These are phyloP conservation scores for Neogobius melanostomus DNA, from an alignment of 2,113 vertebrate genomes.

Conservation along the genomic window DNA sequence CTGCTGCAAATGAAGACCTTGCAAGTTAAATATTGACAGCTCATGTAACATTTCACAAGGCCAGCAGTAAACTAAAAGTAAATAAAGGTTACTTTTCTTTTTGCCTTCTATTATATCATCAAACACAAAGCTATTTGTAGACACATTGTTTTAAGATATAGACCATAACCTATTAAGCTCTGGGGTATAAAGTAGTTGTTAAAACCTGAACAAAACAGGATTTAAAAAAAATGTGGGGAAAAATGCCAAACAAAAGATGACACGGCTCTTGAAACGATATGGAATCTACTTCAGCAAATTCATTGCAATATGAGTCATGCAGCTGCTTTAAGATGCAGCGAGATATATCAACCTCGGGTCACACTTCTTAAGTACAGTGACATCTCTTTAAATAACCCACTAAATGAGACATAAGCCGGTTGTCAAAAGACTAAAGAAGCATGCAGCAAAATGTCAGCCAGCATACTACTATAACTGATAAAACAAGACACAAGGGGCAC, in stretches of 20 bases:
- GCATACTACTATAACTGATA: not conserved
- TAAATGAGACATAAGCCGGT: not conserved
- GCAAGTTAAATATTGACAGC: too few relatives aligned
- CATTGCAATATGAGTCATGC: not conserved
- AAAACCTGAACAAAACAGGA: too few relatives aligned
- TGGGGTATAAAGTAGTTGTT: too few relatives aligned
- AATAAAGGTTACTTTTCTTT: too few relatives aligned
- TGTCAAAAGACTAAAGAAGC: not conserved
- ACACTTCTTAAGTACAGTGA: not conserved
- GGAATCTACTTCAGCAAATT: not conserved
- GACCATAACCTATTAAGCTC: too few relatives aligned
- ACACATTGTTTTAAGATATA: too few relatives aligned
- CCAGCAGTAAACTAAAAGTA: too few relatives aligned
- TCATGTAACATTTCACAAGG: too few relatives aligned
- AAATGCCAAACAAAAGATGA: too few relatives aligned
- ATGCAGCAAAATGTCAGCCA: not conserved
- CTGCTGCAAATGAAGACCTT: slow-evolving; percentile 9
- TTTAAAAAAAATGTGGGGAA: too few relatives aligned
- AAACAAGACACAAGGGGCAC: not conserved
- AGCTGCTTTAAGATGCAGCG: slow-evolving; percentile 1
- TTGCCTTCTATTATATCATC: too few relatives aligned
- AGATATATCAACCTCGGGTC: slow-evolving; percentile 4
- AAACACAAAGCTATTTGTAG: too few relatives aligned
- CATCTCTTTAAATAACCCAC: not conserved
- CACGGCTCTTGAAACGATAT: not conserved